These are phyloP conservation scores for Lepus americanus DNA, from an alignment of 2,113 vertebrate genomes.

Conservation along the genomic window DNA sequence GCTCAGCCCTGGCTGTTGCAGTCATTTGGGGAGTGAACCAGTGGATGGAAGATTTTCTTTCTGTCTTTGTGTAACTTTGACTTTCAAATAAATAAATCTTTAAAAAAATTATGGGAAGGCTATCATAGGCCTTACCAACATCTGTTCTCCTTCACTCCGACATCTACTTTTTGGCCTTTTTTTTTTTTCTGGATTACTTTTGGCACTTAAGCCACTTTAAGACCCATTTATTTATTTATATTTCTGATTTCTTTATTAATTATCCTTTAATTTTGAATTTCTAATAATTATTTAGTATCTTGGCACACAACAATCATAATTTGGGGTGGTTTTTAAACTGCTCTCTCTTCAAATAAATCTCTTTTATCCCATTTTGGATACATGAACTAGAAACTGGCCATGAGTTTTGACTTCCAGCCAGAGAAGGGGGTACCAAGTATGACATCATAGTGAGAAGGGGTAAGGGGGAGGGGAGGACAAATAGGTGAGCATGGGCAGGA, in stretches of 20 bases:
- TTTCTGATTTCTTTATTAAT: background rate
- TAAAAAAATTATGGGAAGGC: too few species aligned
- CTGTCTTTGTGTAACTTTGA: too few species aligned
- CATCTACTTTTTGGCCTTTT: too few species aligned
- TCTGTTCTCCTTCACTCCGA: too few species aligned
- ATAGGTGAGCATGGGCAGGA: background rate
- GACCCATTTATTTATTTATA: background rate
- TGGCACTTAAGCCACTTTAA: background rate
- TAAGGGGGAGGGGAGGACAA: fast-evolving
- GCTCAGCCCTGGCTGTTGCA: too few species aligned
- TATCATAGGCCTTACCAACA: fast-evolving
- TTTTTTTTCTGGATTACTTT: background rate
- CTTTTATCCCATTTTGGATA: background rate
- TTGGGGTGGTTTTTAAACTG: background rate
- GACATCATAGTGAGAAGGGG: background rate
- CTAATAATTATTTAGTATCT: background rate
- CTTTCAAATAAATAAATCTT: too few species aligned
- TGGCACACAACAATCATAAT: background rate
- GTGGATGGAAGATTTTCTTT: too few species aligned
- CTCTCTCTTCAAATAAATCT: background rate
- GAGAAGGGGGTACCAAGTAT: fast-evolving
- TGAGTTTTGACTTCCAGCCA: background rate
- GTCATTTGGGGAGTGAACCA: too few species aligned
- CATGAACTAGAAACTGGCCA: too few species aligned
- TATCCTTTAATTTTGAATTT: background rate